phyloP scores from a whole-genome alignment of 1,140 invertebrate species.

The Planococcus citri region DNA sequence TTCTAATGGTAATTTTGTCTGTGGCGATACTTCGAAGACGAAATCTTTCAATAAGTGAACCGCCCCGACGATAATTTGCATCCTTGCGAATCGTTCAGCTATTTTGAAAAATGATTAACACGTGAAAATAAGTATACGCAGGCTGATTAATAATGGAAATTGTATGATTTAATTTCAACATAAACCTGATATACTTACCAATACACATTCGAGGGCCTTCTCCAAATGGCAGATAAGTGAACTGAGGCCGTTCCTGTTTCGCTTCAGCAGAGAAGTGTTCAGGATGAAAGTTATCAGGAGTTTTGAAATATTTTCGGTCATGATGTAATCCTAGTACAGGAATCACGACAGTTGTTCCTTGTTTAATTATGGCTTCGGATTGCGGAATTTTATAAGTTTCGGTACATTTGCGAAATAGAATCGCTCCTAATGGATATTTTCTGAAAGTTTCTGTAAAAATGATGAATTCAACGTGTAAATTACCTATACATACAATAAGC shows the following conservation, averaged over 20 bases:
- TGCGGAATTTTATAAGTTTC: conserved; percentile 40
- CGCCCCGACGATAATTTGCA: background rate
- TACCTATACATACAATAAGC: no score
- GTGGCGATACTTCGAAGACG: background rate
- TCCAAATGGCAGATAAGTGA: conserved; percentile 46
- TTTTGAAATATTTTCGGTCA: conserved; percentile 39
- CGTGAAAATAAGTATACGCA: no score
- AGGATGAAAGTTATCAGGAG: conserved; percentile 44
- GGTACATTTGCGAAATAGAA: conserved; percentile 34
- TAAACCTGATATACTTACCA: conserved; percentile 28
- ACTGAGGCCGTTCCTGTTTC: conserved; percentile 36
- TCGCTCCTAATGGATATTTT: conserved; percentile 32
- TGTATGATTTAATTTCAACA: no score
- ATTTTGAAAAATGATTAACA: background rate
- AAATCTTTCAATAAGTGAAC: background rate
- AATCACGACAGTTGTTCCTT: conserved; percentile 46
- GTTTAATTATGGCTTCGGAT: conserved; percentile 42
- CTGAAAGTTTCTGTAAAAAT: conserved; percentile 17
- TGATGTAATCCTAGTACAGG: conserved; percentile 46
- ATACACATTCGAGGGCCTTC: conserved; percentile 39
- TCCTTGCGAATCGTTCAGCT: background rate
- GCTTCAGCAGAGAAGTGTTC: conserved; percentile 35
- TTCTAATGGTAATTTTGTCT: background rate
- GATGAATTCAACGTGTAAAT: no score
- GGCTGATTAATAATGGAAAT: no score